Base-by-base conservation (phyloP, 2,797 vertebrate genomes). In the Cyclopterus lumpus region DNA sequence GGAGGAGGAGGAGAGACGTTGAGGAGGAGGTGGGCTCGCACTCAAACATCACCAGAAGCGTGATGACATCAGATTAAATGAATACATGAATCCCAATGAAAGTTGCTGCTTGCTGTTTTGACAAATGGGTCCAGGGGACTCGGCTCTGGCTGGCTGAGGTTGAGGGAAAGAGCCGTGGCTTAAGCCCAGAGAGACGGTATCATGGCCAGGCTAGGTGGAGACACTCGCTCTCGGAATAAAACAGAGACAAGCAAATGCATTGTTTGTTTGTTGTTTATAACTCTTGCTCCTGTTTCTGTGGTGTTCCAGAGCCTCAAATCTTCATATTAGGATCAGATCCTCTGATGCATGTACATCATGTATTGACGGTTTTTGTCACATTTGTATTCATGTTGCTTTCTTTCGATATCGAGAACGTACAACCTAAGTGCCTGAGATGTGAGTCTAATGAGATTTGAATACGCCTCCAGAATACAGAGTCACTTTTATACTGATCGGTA, bases 11-110 rank as follows among this genome's bases (percentile, higher is more conserved):
- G 67, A 60, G 66, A 67, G 64, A 38, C 26, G 40, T 28, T 6
- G 34, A 28, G 54, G 73, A 59, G 71, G 67, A 5, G 57, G 49
- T 9, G n/a, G 51, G 42, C 65, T 67, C 54, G 55, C 42, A 70
- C 67, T 69, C 69, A 82, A 71, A 83, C 84, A 71, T 77, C 71
- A 46, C 66, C 62, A 72, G 82, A 74, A 67, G 75, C 57, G 8
- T 44, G 44, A 91, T 95, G 93, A 94, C 93, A 93, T 95, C 93
- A 95, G 93, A 94, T 91, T 94, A 88, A 88, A 94, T 94, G 89
- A 94, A 92, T 90, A 93, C 88, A 93, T 93, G 86, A 91, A 94
- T 94, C 88, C 77, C 76, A 93, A 93, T 91, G 86, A 76, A 90
- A 86, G 75, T 54, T 40, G 24, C 67, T 76, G 30, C 55, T 40